A percentile compares a stretch with the other conserved stretches of the same genome.
phyloP scores from a whole-genome alignment of 2,797 vertebrate genomes.

The Cossypha heuglini region DNA sequence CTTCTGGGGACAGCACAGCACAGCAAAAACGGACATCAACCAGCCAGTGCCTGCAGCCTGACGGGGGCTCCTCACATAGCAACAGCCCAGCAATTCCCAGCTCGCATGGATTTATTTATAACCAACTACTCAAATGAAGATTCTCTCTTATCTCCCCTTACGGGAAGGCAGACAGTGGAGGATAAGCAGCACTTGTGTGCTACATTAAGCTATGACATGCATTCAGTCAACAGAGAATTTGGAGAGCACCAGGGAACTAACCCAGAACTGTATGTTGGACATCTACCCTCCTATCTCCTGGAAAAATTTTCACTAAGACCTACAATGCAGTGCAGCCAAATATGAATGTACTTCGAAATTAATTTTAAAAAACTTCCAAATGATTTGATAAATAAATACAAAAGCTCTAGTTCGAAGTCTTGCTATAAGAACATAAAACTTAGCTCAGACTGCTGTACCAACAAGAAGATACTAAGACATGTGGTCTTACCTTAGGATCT shows the following conservation, averaged over 20 bases:
- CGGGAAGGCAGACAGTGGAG: neutral
- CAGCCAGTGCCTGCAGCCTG: neutral
- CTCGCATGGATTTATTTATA: neutral
- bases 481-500: constrained; percentile 69
- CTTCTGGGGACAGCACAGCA: constrained; percentile 35
- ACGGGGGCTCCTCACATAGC: accelerated
- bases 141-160: neutral
- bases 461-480: neutral
- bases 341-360: neutral
- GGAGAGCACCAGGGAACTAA: neutral
- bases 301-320: neutral
- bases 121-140: neutral
- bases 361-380: accelerated
- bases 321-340: neutral
- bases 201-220: neutral
- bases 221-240: neutral
- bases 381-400: neutral
- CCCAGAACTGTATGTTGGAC: neutral
- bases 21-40: accelerated
- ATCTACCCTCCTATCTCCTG: neutral
- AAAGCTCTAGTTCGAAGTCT: neutral
- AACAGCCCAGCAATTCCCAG: neutral
- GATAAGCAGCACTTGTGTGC: neutral
- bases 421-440: neutral
- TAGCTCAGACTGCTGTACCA: neutral